A percentile compares a stretch with the other conserved stretches of the same genome.
Conservation (phyloP, 2,113 vertebrate genomes). For the Choloepus hoffmanni region DNA sequence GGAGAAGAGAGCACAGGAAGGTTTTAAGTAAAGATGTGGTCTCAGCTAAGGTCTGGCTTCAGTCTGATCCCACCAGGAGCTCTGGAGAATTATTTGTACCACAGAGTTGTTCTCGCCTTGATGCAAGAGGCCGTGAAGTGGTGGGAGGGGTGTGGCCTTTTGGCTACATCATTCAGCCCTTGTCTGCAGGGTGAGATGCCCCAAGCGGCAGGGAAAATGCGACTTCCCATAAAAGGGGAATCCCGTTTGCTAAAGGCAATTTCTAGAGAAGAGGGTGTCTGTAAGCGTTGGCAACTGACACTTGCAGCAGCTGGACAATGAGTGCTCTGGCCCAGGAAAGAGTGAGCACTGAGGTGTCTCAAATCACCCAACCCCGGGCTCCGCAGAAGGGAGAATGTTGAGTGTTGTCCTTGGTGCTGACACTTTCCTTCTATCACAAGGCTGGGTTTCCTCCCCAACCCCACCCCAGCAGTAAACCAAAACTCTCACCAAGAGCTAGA, state of each 20-base stretch:
- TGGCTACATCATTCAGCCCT: not conserved
- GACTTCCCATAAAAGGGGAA: not conserved
- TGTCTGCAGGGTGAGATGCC: not conserved
- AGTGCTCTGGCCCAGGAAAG: not conserved
- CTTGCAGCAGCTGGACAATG: not conserved
- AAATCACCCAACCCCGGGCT: not conserved
- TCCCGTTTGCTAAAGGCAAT: not conserved
- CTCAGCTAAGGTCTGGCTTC: not conserved
- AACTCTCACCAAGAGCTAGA: constrained; percentile 32
- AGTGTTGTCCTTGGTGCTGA: not conserved
- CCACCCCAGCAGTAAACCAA: not conserved
- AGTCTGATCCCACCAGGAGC: too few species aligned
- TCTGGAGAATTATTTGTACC: not conserved
- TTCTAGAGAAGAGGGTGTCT: not conserved
- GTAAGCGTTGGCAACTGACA: not conserved
- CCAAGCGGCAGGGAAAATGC: not conserved
- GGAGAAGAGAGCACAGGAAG: not conserved
- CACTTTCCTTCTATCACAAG: not conserved
- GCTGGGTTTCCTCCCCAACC: not conserved
- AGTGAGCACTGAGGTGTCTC: not conserved
- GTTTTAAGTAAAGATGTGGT: not conserved
- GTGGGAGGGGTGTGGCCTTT: not conserved
- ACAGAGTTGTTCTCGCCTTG: not conserved
- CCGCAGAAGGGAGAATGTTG: not conserved
- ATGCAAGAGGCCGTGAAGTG: not conserved